Base-by-base conservation (phyloP, 2,797 vertebrate species). In the Xerus rutilus region DNA sequence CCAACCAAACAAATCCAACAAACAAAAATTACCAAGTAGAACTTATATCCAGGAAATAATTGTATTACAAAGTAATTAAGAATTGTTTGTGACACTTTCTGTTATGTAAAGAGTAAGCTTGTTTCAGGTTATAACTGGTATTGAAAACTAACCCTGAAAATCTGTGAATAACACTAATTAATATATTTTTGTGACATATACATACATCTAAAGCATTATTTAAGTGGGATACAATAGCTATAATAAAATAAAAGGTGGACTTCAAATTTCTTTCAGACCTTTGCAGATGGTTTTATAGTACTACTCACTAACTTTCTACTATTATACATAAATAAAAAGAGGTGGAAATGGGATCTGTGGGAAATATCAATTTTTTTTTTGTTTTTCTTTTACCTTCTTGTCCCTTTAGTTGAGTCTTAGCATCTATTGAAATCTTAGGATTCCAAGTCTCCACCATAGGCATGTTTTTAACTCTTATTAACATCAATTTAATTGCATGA, bases 381-480 rank as follows among this genome's bases (percentile, higher is more conserved):
- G 17, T 94, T 91, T 91, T 86, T 83, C 45, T 78, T 78, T 54
- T 93, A 84, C 52, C 6, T 78, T 79, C 49, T 86, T 92, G 12
- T 67, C 23, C 32, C 47, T 93, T 74, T 95, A 76, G 62, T 67
- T 94, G 43, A 67, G 5, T 84, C 30, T 91, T 92, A 73, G 70
- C n/a, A 64, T 93, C 81, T 59, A 21, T 89, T 95, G 86, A 97
- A 97, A 91, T 88, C 70, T 84, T 96, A 73, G 35, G 8, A 43
- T 93, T 95, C 69, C 96, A 96, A 96, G 87, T 96, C 52, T 94
- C 54, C 52, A 57, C 89, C 87, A 81, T 85, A 93, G 69, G 45
- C 89, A 69, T 65, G 12, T 93, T 62, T 93, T 62, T 93, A 97
- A 90, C 43, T 97, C 23, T 89, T 93, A 62, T 52, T 90, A 95